A percentile compares a stretch with the other conserved stretches of the same genome.
Evolutionary conservation across 2,888 invertebrate genomes (phyloP).

Genomic region (Agrilus biguttatus): DNA sequence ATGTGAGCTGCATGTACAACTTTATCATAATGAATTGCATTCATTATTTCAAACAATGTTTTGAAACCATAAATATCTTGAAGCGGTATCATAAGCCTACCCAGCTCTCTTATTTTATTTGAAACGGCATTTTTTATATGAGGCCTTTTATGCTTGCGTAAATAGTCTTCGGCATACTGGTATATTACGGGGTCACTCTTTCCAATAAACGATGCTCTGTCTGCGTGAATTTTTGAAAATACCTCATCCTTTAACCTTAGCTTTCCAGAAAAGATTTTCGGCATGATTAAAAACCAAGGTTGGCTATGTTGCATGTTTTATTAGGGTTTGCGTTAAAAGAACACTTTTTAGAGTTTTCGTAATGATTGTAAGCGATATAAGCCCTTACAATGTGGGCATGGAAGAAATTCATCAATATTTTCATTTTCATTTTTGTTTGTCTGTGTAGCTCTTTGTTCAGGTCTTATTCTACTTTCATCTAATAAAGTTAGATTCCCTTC

Average conservation of each 20-base stretch:
- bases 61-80: too few relatives aligned
- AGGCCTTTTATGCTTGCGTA: too few relatives aligned
- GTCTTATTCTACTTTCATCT: conserved; percentile 1
- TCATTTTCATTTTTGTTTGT: background rate
- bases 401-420: background rate
- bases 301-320: too few relatives aligned
- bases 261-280: conserved; percentile 1
- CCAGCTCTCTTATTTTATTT: conserved; percentile 16
- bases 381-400: conserved; percentile 1
- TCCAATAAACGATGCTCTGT: conserved; percentile 10
- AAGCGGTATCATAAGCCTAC: too few relatives aligned
- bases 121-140: conserved; percentile 13
- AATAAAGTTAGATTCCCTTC: conserved; percentile 1
- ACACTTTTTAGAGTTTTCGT: too few relatives aligned
- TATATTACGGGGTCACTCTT: conserved; percentile 13
- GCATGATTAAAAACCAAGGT: too few relatives aligned
- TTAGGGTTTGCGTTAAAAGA: too few relatives aligned
- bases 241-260: conserved; percentile 13
- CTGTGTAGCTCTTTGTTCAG: background rate
- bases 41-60: background rate
- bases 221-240: conserved; percentile 12
- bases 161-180: conserved; percentile 15
- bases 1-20: conserved; percentile 8
- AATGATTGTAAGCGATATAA: background rate
- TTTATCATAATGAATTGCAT: conserved; percentile 5